Conservation (phyloP, 2,113 vertebrate species). For the Ovis aries region ARS-UI_Ramb_v3.0 NC_056055.1:212179501-212180000, state of each 20-base stretch:
- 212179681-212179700: conserved; percentile 29
- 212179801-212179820: not conserved
- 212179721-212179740: not conserved
- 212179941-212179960: not conserved
- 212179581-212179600: not conserved
- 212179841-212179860: not conserved
- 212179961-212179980: not conserved
- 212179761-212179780: not conserved
- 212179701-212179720: conserved; percentile 52
- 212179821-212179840: conserved; percentile 19
- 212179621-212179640: not conserved
- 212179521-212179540: not conserved
- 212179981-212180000: not conserved
- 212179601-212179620: not conserved
- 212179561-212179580: not conserved
- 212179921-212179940: not conserved
- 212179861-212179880: conserved; percentile 19
- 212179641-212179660: not conserved
- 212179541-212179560: not conserved
- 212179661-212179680: conserved; percentile 25
- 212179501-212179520: not conserved
- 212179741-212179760: conserved; percentile 10
- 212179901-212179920: not conserved
- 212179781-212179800: conserved; percentile 12
- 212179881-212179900: not conserved